Evolutionary conservation across 2,113 vertebrate species (phyloP).

Genomic region (Chelonoidis abingdonii): DNA sequence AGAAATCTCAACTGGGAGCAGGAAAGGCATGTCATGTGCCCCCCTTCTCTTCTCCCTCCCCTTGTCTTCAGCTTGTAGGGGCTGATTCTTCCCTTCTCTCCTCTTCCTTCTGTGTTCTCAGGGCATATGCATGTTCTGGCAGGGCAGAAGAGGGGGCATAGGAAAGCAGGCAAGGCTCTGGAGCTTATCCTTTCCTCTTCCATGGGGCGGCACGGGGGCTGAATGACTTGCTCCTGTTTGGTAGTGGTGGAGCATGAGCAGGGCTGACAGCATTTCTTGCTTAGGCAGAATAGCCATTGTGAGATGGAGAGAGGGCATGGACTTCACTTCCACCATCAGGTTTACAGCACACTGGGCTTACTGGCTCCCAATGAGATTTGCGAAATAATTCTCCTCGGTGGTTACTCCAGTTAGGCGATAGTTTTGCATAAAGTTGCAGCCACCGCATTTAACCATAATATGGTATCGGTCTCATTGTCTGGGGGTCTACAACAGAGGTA

Average conservation of each 20-base stretch:
- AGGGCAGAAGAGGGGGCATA: accelerated
- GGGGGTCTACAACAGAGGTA: not conserved
- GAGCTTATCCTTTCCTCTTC: not conserved
- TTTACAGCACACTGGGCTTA: not conserved
- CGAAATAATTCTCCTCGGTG: accelerated
- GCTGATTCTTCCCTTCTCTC: not conserved
- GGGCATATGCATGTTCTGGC: not conserved
- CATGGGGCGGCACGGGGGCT: not conserved
- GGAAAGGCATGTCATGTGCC: not conserved
- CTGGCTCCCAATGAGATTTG: accelerated
- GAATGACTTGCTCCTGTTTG: not conserved
- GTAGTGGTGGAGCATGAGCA: not conserved
- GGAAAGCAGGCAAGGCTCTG: not conserved
- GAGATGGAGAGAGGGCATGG: not conserved
- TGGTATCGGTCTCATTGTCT: not conserved
- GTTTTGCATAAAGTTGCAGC: not conserved
- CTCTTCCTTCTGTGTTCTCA: not conserved
- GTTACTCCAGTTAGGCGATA: not conserved
- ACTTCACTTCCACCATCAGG: not conserved
- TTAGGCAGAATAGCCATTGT: not conserved
- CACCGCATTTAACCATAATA: not conserved
- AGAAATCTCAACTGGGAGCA: not conserved
- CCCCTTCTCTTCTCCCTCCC: not conserved
- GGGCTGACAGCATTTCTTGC: not conserved
- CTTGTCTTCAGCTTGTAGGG: not conserved